phyloP scores from a whole-genome alignment of 2,888 invertebrate species.

The Coelinius sp. region DNA sequence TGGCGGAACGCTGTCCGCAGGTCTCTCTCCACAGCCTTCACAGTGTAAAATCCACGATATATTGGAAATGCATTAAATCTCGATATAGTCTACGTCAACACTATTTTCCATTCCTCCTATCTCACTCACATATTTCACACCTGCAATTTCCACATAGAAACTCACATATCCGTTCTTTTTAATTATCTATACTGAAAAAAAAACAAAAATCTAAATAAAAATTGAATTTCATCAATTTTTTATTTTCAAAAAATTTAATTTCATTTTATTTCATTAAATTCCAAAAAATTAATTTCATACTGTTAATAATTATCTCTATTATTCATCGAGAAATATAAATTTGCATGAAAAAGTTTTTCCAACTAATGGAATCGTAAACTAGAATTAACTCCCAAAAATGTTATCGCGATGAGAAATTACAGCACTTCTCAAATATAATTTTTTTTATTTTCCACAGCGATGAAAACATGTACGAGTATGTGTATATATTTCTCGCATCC shows the following conservation, averaged over 20 bases:
- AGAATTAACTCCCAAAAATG: not conserved
- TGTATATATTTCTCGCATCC: slow-evolving; percentile 23
- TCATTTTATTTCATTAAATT: too few relatives aligned
- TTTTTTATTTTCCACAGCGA: not conserved
- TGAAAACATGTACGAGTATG: not conserved
- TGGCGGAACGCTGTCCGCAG: not conserved
- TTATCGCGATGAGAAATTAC: slow-evolving; percentile 21
- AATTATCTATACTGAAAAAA: slow-evolving; percentile 1
- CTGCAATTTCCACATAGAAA: not conserved
- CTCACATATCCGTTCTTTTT: slow-evolving; percentile 19
- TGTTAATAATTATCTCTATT: too few relatives aligned
- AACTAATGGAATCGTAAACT: not conserved
- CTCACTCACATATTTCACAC: slow-evolving; percentile 10
- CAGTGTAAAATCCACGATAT: slow-evolving; percentile 28
- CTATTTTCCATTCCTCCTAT: not conserved
- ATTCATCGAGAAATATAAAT: not conserved
- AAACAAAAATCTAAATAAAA: slow-evolving; percentile 5
- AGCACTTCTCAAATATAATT: slow-evolving; percentile 2
- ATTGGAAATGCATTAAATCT: slow-evolving; percentile 37
- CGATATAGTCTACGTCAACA: slow-evolving; percentile 25
- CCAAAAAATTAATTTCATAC: too few relatives aligned
- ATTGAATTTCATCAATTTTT: slow-evolving; percentile 10
- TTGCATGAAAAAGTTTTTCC: not conserved
- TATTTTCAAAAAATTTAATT: too few relatives aligned
- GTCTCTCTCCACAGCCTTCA: slow-evolving; percentile 19